Percentiles rank a stretch among this genome's conserved stretches.
Evolutionary conservation across 2,113 vertebrate species (phyloP).

Genomic region (Rhodinocichla rosea): DNA sequence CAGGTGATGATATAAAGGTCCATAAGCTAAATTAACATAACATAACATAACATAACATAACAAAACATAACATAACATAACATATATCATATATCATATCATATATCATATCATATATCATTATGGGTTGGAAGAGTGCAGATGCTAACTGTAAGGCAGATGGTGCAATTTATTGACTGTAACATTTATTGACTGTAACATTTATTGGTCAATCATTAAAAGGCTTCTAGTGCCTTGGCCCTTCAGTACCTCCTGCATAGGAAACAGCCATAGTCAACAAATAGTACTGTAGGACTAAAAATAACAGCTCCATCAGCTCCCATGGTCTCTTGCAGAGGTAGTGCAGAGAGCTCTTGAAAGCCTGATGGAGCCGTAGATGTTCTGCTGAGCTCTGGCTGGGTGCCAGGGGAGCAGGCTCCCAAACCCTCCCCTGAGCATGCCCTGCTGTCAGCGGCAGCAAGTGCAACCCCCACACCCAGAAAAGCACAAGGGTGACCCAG

Average conservation of each 20-base stretch:
- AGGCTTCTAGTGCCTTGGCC: not conserved
- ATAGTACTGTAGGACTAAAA: slow-evolving; percentile 23
- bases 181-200: not conserved
- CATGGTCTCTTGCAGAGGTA: not conserved
- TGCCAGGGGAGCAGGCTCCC: not conserved
- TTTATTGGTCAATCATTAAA: not conserved
- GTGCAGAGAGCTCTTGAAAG: not conserved
- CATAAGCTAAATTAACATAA: not conserved
- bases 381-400: not conserved
- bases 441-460: not conserved
- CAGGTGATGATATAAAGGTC: not conserved
- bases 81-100: too few species aligned
- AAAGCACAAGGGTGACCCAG: not conserved
- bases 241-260: not conserved
- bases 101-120: too few species aligned
- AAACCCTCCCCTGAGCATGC: not conserved
- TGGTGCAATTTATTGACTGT: not conserved
- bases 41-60: not conserved
- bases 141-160: not conserved
- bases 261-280: not conserved
- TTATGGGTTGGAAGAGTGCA: not conserved
- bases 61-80: too few species aligned
- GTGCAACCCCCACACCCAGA: not conserved
- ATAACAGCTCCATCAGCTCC: slow-evolving; percentile 20
- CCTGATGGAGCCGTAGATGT: not conserved